Percentiles rank a stretch among this genome's conserved stretches.
Evolutionary conservation across 92 coral and sea anemone genomes (phyloP).

Genomic region (Bergia sp.): DNA sequence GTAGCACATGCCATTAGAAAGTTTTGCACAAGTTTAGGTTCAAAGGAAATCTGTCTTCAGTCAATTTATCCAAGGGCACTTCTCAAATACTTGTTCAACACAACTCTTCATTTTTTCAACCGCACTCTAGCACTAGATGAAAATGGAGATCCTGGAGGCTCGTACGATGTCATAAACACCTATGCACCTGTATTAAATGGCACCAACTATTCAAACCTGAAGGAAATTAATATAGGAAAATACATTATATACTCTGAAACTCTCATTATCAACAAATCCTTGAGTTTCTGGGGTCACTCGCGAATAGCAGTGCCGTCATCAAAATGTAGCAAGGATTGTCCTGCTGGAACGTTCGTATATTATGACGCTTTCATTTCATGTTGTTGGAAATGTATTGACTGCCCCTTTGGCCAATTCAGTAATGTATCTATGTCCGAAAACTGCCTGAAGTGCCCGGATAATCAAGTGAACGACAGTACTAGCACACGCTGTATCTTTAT

Average conservation of each 20-base stretch:
- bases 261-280: conserved; percentile 7
- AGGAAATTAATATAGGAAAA: conserved; percentile 7
- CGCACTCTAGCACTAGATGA: conserved; percentile 53
- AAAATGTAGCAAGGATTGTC: conserved; percentile 69
- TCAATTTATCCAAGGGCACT: conserved; percentile 54
- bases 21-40: conserved; percentile 27
- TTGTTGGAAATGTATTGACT: conserved; percentile 78
- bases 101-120: conserved; percentile 53
- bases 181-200: not conserved
- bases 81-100: conserved; percentile 54
- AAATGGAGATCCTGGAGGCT: conserved; percentile 68
- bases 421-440: conserved; percentile 59
- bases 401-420: conserved; percentile 60
- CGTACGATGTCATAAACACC: conserved; percentile 63
- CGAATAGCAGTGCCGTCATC: conserved; percentile 8
- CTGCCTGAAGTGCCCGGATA: conserved; percentile 62
- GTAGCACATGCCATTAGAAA: conserved; percentile 46
- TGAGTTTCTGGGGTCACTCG: conserved; percentile 41
- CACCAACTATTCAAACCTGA: not conserved
- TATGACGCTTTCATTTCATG: conserved; percentile 56
- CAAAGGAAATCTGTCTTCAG: conserved; percentile 14
- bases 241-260: not conserved
- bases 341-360: conserved; percentile 61
- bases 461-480: conserved; percentile 49
- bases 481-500: conserved; percentile 66